Conservation (phyloP, 2,113 vertebrate species). For the Pipa parva region DNA sequence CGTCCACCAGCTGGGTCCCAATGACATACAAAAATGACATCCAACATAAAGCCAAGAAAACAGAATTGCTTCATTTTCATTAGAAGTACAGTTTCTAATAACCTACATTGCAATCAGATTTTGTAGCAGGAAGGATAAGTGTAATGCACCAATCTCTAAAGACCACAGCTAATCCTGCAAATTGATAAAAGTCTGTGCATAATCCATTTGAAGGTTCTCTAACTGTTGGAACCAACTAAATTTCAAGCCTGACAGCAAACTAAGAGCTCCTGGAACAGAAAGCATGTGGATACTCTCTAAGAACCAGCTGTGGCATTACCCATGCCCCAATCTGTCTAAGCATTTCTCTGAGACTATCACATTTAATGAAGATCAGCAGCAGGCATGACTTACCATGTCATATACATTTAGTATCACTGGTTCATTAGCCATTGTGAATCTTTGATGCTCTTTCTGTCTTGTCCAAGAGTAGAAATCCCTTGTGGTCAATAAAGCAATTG, state of each 20-base stretch:
- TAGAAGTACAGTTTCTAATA: too few relatives aligned
- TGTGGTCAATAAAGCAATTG: conserved; percentile 48
- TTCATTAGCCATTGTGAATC: conserved; percentile 85
- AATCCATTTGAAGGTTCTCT: too few relatives aligned
- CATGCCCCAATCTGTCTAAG: background rate
- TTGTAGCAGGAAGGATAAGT: too few relatives aligned
- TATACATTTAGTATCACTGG: conserved; percentile 91
- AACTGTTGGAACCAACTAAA: too few relatives aligned
- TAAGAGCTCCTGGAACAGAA: background rate
- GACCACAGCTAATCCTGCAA: too few relatives aligned
- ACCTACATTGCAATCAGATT: too few relatives aligned
- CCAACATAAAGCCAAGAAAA: too few relatives aligned
- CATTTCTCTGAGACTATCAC: conserved; percentile 4
- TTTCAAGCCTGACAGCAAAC: background rate
- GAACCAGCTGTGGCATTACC: conserved; percentile 5
- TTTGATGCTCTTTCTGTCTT: conserved; percentile 47
- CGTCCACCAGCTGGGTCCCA: too few relatives aligned
- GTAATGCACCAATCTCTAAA: too few relatives aligned
- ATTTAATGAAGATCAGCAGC: conserved; percentile 9
- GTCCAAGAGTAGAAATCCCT: conserved; percentile 52
- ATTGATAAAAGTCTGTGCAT: too few relatives aligned
- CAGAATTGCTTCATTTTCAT: too few relatives aligned
- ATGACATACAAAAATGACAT: too few relatives aligned
- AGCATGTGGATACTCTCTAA: background rate
- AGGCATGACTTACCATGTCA: conserved; percentile 81